phyloP scores from a whole-genome alignment of 2,888 invertebrate genomes.

The Clepsis dumicolana region DNA sequence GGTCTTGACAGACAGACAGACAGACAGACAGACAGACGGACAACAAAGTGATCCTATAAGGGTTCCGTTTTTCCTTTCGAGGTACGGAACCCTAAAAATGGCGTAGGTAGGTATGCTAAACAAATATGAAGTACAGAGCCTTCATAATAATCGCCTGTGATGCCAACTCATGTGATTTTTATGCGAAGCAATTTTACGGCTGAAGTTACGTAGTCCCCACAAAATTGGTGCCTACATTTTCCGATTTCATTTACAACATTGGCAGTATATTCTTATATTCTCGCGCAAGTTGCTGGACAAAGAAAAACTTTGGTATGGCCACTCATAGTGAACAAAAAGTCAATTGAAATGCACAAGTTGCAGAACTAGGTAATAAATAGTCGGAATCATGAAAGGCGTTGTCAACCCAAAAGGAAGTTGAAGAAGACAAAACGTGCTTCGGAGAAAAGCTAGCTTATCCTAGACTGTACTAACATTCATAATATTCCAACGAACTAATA shows the following conservation, averaged over 20 bases:
- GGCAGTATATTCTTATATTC: neutral
- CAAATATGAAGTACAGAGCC: neutral
- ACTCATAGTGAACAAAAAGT: neutral
- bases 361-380: no score
- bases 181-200: conserved; percentile 21
- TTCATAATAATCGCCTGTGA: conserved; percentile 14
- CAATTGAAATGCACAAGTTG: neutral
- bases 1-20: no score
- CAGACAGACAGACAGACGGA: no score
- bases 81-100: no score
- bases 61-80: no score
- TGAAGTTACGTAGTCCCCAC: conserved; percentile 3
- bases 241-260: conserved; percentile 6
- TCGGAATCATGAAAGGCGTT: no score
- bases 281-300: neutral
- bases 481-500: neutral
- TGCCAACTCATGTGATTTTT: conserved; percentile 16
- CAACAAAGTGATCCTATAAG: no score
- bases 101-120: no score
- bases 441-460: neutral
- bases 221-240: neutral
- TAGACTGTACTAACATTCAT: neutral
- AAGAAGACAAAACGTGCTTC: neutral
- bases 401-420: no score
- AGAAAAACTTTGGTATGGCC: neutral